Base-by-base conservation (phyloP, 2,888 invertebrate species). In the Sphaerophoria rueppellii region DNA sequence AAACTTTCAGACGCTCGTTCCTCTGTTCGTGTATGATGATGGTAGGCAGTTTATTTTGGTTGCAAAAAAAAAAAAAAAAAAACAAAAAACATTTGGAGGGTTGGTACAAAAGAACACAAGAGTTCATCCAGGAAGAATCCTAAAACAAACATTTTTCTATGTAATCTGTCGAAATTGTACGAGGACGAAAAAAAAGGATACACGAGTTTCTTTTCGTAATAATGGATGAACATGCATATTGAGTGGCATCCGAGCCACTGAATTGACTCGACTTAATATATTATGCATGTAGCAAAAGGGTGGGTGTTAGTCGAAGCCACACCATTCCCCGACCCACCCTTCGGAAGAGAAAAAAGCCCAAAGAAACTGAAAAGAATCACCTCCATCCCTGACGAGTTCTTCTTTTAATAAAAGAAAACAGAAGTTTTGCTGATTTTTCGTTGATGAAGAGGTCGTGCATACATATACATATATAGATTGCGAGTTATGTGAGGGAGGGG, bases 251-350 rank as follows among this genome's bases (percentile, higher is more conserved):
- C 37, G 24, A 67, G 74, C 43, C 58, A 74, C 74, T 82, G 74
- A 79, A 79, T 82, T 79, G 82, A 82, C 61, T 82, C 69, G 74
- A 83, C 78, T 83, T 83, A 83, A 83, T 83, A 83, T 83, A 83
- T 83, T 83, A 83, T 83, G 82, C 82, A 83, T 79, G 82, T 79
- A 70, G 54, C 79, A 74, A 67, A 24, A 50, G 71, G 82, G 78
- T 70, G 79, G 79, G 67, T 12, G 65, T 48, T 40, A 11, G 24
- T 24, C 24, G 24, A 24, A 50, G 55, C 40, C 74, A 55, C 43
- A 60, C 76, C 54, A 12, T 40, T 11, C 16, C 48, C 48, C 46
- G 12, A 24, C n/a, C 11, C 2, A n/a, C 12, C 46, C 46, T n/a
- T 48, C n/a, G 0, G 14, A 58, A 40, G 5, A 16, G 7, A 40